Evolutionary conservation across 2,113 vertebrate genomes (phyloP), one percentile per base, ranked within the genome.

Genomic region (Boleophthalmus pectinirostris): DNA sequence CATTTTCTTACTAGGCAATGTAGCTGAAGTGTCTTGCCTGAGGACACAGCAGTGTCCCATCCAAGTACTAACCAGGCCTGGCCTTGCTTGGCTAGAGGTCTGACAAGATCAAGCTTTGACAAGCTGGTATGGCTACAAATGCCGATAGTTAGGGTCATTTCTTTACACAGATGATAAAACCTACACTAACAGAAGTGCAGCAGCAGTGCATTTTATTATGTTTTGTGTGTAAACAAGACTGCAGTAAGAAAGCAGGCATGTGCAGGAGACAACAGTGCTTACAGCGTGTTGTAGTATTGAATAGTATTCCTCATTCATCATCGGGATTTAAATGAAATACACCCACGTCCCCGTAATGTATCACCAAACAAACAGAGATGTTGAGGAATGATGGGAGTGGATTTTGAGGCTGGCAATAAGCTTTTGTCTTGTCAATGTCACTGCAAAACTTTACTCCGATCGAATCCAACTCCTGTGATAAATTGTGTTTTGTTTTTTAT

Each of bases 401-500:
- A 70, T 75, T 77, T 49, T 54, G 54, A 80, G 74, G 77, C 57
- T 63, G 58, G 64, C 66, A 70, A 65, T 60, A n/a, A 74, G 45
- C 49, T 70, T 21, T 70, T 47, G 13, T 47, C 75, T 53, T 80
- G 75, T 81, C 80, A 66, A 72, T 68, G 70, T 29, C 11, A 72
- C 70, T 33, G 67, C 65, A 82, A 74, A 74, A 69, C 56, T 58
- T 79, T 43, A 64, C 71, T 82, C 64, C 47, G 68, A 68, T 68
- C 47, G 45, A 58, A 73, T 21, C 73, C 72, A 68, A 25, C 66
- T 77, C 56, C 51, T 7, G 64, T 85, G 82, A 86, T 89, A 76
- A 82, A 82, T 82, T 75, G 75, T 74, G 78, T 83, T 81, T 84
- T 80, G 58, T 66, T 58, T 79, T 77, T 73, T 58, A 77, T 79